Conservation (phyloP, 2,797 vertebrate species). For the Argya squamiceps region DNA sequence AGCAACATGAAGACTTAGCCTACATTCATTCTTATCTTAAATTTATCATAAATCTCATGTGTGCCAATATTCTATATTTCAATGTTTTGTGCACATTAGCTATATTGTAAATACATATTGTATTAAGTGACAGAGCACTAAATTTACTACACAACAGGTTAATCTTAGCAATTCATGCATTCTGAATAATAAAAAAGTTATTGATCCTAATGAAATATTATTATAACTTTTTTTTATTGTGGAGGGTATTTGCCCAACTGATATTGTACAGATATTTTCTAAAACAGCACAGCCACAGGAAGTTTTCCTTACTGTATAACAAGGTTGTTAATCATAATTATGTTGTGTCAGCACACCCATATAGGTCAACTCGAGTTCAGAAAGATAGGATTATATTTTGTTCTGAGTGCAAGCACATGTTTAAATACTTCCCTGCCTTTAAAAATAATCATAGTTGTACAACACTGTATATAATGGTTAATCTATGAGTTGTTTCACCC, state of each 20-base stretch:
- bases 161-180: slow-evolving; percentile 39
- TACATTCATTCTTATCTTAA: slow-evolving; percentile 40
- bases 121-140: slow-evolving; percentile 51
- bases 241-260: slow-evolving; percentile 14
- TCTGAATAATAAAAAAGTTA: slow-evolving; percentile 72
- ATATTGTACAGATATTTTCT: slow-evolving; percentile 35
- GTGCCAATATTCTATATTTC: slow-evolving; percentile 66
- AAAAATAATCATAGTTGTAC: not conserved
- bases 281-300: slow-evolving; percentile 5
- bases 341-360: not conserved
- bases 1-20: slow-evolving; percentile 39
- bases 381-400: not conserved
- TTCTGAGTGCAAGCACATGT: not conserved
- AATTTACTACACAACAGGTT: slow-evolving; percentile 59
- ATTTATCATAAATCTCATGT: slow-evolving; percentile 69
- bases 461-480: not conserved
- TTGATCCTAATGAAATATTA: slow-evolving; percentile 73
- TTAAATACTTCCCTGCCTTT: slow-evolving; percentile 17
- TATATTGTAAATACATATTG: slow-evolving; percentile 67
- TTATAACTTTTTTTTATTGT: slow-evolving; percentile 45
- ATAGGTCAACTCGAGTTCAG: slow-evolving; percentile 44
- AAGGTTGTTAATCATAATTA: slow-evolving; percentile 53
- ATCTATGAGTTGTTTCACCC: not conserved
- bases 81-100: slow-evolving; percentile 66
- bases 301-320: slow-evolving; percentile 40